Evolutionary conservation across 2,113 vertebrate species (phyloP), one percentile per base, ranked within the genome.

Genomic region (Rhodinocichla rosea): DNA sequence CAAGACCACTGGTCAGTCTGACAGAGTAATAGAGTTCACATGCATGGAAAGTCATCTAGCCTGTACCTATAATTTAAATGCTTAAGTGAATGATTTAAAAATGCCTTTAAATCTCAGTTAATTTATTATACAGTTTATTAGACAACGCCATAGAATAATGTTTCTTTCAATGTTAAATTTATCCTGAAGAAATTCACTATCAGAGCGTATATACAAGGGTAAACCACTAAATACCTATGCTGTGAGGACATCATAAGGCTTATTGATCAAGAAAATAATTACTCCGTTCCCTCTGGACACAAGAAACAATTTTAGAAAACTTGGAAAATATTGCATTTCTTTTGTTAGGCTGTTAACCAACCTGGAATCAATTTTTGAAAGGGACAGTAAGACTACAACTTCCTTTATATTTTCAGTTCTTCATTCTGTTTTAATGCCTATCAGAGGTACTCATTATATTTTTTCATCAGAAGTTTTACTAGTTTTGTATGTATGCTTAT

Each of bases 11-110:
- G 99, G 98, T 98, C 98, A 98, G 97, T 97, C 98, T 94, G 96
- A 96, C 97, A 90, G 49, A 91, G 68, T 99, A 99, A 99, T 98
- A 90, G 87, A 98, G 97, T 97, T 98, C 99, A 99, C 98, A 99
- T 99, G 99, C 97, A 96, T n/a, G 94, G 95, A 97, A 96, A 98
- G 97, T 94, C 97, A 96, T 92, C 97, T 32, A 90, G 84, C 97
- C 97, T 96, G 95, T 93, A 81, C 80, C 95, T 74, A 91, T 92
- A 95, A 97, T 96, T 98, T 96, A 97, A 97, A 96, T 50, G 94
- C 90, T 80, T 82, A 85, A 91, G 94, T 60, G 86, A 94, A 93
- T 92, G 91, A 96, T 86, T 96, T 96, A 52, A 95, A 97, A 97
- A 95, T 89, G 64, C 40, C 81, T 83, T 95, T 96, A 97, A 97